Base-by-base conservation (phyloP, 2,888 invertebrate genomes). In the Marasmarcha lunaedactyla region DNA sequence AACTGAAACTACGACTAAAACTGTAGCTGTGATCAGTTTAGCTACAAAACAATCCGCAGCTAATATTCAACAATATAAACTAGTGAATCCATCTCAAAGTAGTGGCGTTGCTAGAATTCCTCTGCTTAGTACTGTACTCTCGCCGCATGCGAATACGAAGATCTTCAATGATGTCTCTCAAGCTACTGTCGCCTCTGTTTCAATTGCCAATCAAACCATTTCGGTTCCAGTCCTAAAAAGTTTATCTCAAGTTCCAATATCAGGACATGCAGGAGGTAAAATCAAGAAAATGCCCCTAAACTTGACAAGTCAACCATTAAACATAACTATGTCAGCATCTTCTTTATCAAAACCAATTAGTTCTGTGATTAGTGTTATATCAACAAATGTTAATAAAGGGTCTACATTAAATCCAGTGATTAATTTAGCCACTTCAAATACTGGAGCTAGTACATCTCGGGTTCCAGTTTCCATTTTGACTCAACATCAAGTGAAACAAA, bases 141-240 rank as follows among this genome's bases (percentile, higher is more conserved):
- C 79, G 1, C 77, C 74, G 3, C 81, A 81, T 46, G 47, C 76
- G 1, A 77, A 79, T 41, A 71, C 83, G 1, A 84, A 83, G 48
- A 76, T 85, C 27, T 63, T 84, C 0, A 84, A 85, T 39, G 87
- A 87, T 51, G 85, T 86, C 1, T 85, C 86, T 1, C 87, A 86
- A 59, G 85, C 87, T 3, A 87, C 88, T 9, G 87, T 84, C 1
- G 84, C 84, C 7, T 84, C 84, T 0, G 84, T 84, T 4, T 84
- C 84, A 1, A 84, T 84, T 34, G 84, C 84, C 2, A 84, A 84
- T 47, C 84, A 84, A 46, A 84, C 84, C 3, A 84, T 84, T 36
- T 84, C 83, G 0, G 84, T 84, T 9, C 84, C 79, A 0, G 83
- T 84, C 9, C 50, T 83, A 30, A 85, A 79, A 51, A 79, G 64